Evolutionary conservation across 2,797 vertebrate species (phyloP).

Genomic region (Pristis pectinata): DNA sequence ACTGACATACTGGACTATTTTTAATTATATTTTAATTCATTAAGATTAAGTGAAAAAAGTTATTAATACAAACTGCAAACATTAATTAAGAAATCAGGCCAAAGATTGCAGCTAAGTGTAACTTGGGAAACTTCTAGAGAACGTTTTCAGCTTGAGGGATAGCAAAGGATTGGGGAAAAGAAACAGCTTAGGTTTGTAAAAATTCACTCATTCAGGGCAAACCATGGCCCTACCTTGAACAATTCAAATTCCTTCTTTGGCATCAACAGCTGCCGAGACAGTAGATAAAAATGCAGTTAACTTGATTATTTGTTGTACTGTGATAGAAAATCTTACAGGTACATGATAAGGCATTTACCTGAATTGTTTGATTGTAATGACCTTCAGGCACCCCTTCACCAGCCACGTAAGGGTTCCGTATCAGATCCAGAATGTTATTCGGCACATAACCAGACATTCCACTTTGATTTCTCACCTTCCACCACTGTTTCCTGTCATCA

Average conservation of each 20-base stretch:
- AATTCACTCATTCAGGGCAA: slow-evolving; percentile 13
- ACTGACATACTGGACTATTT: background rate
- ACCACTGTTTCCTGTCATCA: slow-evolving; percentile 94
- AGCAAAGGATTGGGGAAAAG: background rate
- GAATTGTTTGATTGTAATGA: slow-evolving; percentile 81
- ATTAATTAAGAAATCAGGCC: slow-evolving; percentile 17
- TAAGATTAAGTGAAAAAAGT: background rate
- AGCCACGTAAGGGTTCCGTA: slow-evolving; percentile 60
- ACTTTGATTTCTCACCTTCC: slow-evolving; percentile 79
- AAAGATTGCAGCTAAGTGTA: background rate
- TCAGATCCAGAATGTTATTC: slow-evolving; percentile 89
- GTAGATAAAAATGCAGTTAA: slow-evolving; percentile 38
- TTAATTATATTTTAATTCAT: background rate
- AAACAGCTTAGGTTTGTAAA: background rate
- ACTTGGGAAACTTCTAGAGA: background rate
- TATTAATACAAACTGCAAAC: background rate
- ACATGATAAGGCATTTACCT: slow-evolving; percentile 58
- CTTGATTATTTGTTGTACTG: background rate
- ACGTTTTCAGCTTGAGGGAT: background rate
- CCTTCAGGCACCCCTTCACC: slow-evolving; percentile 62
- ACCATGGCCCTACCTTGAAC: slow-evolving; percentile 79
- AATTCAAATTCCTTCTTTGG: slow-evolving; percentile 99
- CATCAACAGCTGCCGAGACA: slow-evolving; percentile 83
- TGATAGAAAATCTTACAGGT: background rate
- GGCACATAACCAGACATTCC: slow-evolving; percentile 84